phyloP scores from a whole-genome alignment of 2,113 vertebrate genomes.

The Geothlypis trichas region DNA sequence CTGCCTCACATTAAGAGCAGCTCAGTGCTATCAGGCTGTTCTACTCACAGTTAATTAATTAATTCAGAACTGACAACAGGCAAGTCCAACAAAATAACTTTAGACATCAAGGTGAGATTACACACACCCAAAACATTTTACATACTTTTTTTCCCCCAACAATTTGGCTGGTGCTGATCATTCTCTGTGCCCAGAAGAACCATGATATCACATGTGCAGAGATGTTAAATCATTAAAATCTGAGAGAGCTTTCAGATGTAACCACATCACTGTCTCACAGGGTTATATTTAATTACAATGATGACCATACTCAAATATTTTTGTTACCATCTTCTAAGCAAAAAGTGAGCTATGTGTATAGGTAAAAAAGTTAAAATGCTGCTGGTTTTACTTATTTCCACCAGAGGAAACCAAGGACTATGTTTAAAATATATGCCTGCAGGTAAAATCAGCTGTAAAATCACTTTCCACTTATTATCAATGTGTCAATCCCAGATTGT shows the following conservation, averaged over 20 bases:
- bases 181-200: not conserved
- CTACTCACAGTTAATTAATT: not conserved
- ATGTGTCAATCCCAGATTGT: not conserved
- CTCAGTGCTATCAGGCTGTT: not conserved
- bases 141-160: not conserved
- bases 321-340: not conserved
- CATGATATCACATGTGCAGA: not conserved
- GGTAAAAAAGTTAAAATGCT: not conserved
- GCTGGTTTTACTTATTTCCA: not conserved
- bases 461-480: not conserved
- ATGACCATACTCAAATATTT: not conserved
- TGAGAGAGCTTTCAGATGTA: not conserved
- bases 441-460: not conserved
- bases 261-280: not conserved
- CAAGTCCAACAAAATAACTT: not conserved
- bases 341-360: not conserved
- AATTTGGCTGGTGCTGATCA: not conserved
- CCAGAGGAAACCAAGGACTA: not conserved
- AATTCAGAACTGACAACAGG: not conserved
- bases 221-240: not conserved
- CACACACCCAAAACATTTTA: not conserved
- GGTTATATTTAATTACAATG: not conserved
- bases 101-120: not conserved
- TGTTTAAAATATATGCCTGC: not conserved
- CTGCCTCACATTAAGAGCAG: not conserved